phyloP scores from a whole-genome alignment of 92 coral and sea anemone species.

The Epizoanthus fatuus region DNA sequence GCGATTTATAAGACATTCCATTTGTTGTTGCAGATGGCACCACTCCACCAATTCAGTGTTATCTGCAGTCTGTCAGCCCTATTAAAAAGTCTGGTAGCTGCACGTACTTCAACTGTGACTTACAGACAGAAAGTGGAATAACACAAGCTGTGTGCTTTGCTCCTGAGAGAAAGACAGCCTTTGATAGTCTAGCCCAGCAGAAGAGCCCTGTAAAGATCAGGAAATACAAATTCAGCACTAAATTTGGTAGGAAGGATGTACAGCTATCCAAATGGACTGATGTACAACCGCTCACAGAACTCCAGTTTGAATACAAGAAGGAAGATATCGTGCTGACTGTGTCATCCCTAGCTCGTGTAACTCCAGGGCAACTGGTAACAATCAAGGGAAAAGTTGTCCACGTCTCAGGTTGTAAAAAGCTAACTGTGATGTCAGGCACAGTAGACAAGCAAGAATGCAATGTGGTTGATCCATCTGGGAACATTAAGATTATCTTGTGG shows the following conservation, averaged over 20 bases:
- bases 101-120: constrained; percentile 18
- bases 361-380: constrained; percentile 6
- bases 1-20: constrained; percentile 9
- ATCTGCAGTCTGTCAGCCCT: not conserved
- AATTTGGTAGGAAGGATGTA: constrained; percentile 4
- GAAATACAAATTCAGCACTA: not conserved
- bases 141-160: constrained; percentile 19
- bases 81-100: not conserved
- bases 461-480: constrained; percentile 5
- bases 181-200: not conserved
- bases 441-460: constrained; percentile 1
- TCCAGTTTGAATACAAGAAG: not conserved
- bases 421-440: constrained; percentile 1
- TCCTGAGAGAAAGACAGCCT: constrained; percentile 13
- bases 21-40: not conserved
- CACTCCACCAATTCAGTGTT: constrained; percentile 5
- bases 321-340: not conserved
- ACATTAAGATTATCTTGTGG: constrained; percentile 5
- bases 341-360: constrained; percentile 3
- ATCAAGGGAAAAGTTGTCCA: not conserved
- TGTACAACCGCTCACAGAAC: constrained; percentile 5
- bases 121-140: constrained; percentile 19
- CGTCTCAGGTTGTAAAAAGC: not conserved
- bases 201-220: constrained; percentile 4
- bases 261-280: constrained; percentile 3